Conservation (phyloP, 2,797 vertebrate species). For the Darevskia mixta region DNA sequence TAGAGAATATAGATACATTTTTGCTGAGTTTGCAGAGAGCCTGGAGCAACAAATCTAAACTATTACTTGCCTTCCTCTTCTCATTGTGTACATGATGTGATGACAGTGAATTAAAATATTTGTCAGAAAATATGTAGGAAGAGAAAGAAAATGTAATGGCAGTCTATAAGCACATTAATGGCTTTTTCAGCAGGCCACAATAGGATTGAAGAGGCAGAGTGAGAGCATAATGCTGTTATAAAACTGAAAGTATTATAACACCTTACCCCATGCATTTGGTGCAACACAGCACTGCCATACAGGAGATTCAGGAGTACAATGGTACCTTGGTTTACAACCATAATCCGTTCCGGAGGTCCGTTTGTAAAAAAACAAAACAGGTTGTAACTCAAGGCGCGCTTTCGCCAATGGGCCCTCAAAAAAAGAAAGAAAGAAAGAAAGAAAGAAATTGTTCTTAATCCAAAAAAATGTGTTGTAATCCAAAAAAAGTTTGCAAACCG, state of each 20-base stretch:
- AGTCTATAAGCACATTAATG: not conserved
- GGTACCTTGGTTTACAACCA: too few species aligned
- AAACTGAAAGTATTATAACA: not conserved
- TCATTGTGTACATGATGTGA: not conserved
- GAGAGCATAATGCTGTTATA: not conserved
- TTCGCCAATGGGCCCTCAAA: too few species aligned
- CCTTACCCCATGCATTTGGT: too few species aligned
- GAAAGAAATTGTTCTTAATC: too few species aligned
- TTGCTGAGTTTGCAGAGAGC: not conserved
- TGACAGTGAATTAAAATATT: not conserved
- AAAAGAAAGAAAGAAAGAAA: too few species aligned
- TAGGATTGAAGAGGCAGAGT: not conserved
- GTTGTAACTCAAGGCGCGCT: too few species aligned
- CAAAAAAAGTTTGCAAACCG: too few species aligned
- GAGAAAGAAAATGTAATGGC: not conserved
- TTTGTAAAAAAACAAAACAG: too few species aligned
- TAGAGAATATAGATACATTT: not conserved
- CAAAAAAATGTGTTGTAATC: too few species aligned
- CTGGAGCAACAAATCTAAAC: not conserved
- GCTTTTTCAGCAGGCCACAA: not conserved
- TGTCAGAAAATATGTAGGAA: not conserved
- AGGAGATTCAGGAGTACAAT: not conserved
- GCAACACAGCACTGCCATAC: not conserved
- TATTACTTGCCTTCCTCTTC: not conserved
- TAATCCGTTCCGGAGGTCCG: too few species aligned